Evolutionary conservation across 1,140 invertebrate genomes (phyloP), one percentile per base, ranked within the genome.

Genomic region (Leptoteleia sp.): DNA sequence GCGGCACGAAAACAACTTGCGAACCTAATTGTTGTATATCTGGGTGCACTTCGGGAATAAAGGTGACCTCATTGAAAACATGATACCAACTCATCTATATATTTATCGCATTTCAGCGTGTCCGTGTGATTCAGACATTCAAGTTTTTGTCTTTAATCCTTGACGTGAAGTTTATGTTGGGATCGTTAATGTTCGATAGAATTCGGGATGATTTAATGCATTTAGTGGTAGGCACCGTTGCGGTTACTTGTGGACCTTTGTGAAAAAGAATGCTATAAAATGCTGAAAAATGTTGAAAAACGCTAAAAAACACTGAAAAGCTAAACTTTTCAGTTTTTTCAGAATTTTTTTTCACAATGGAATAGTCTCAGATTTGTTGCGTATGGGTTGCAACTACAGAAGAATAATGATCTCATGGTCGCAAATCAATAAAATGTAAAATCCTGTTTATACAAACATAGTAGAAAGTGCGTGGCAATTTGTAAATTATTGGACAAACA

Each of bases 321-420:
- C n/a, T n/a, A n/a, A n/a, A n/a, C n/a, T n/a, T n/a, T n/a, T n/a
- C n/a, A n/a, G n/a, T n/a, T n/a, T n/a, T n/a, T n/a, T n/a, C n/a
- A n/a, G n/a, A n/a, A n/a, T n/a, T n/a, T n/a, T n/a, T n/a, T n/a
- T n/a, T n/a, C n/a, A n/a, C n/a, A n/a, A n/a, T 37, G 62, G 45
- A 68, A 76, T 68, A 68, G 72, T 76, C 61, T 54, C 61, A 76
- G 68, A 62, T 76, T 76, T 76, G 62, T 54, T 61, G 61, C 62
- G 48, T 43, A 55, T 76, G 61, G 29, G 13, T 15, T 65, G 43
- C 43, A 76, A 67, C 72, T 67, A 62, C 54, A 37, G 38, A 29
- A 13, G 55, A 67, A 45, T 62, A 61, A 67, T 67, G 59, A 65
- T 67, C 71, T 65, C 25, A 27, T 61, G 9, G 45, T 54, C 38